Base-by-base conservation (phyloP, 1,140 invertebrate species). In the Marisa cornuarietis region DNA sequence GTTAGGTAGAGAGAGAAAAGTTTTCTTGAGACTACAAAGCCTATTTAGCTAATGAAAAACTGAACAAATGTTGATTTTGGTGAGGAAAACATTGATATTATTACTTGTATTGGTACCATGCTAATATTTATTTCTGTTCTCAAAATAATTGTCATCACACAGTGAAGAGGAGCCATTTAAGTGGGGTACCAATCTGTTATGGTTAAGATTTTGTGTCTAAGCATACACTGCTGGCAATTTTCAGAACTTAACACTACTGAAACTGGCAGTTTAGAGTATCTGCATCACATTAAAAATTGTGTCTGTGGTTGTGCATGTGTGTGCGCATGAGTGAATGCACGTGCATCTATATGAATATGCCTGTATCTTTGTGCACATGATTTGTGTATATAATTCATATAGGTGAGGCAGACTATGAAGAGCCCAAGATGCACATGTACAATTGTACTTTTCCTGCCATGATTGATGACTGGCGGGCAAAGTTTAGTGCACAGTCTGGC, bases 371-470 rank as follows among this genome's bases (percentile, higher is more conserved):
- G 52, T 61, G 52, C 58, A 54, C 62, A 14, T 58, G 54, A 71
- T 49, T 71, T 42, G 26, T 71, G 54, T 58, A 18, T 58, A 8
- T 11, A 58, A 14, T 58, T 58, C 11, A 61, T 18, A 13, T 65
- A 77, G 75, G 75, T 68, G 79, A 80, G n/a, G 31, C 72, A 24
- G 72, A 80, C 26, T 52, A 71, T 13, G n/a, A 31, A 14, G 71
- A 63, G 24, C 11, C 81, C 54, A 75, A 26, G 51, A 79, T 79
- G 65, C 76, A 88, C 61, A 72, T 42, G 9, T 89, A 90, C 76
- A 86, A 85, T 66, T 89, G 89, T 79, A 82, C 83, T 26, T 89
- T 90, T 79, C 85, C 84, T 14, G 80, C 83, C 13, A 89, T 90
- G 88, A 87, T 90, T 63, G 73, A 79, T 16, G 85, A 87, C 77